Evolutionary conservation across 2,797 vertebrate genomes (phyloP).

Genomic region (Cyprinodon diabolis): DNA sequence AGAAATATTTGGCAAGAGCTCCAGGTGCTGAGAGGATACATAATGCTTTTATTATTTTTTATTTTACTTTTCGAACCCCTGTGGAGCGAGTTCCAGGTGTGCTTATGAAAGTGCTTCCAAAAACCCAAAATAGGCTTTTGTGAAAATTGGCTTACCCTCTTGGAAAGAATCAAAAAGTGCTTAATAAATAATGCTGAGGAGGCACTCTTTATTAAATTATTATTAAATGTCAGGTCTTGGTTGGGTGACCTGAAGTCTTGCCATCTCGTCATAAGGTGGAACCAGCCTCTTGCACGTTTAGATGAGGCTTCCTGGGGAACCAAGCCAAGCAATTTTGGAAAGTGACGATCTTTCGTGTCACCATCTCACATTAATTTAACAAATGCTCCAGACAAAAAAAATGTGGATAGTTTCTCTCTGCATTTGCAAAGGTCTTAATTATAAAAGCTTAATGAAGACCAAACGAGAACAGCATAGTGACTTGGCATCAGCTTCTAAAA

Average conservation of each 20-base stretch:
- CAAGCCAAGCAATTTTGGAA: constrained; percentile 22
- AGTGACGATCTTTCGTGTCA: constrained; percentile 33
- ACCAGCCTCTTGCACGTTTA: constrained; percentile 26
- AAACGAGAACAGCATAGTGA: constrained; percentile 32
- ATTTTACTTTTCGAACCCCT: constrained; percentile 46
- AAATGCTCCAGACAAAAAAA: constrained; percentile 29
- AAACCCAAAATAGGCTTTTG: constrained; percentile 45
- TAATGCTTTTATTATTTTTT: constrained; percentile 51
- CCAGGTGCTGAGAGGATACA: constrained; percentile 44
- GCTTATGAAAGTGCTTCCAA: constrained; percentile 48
- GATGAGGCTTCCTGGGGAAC: constrained; percentile 24
- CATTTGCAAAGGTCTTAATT: constrained; percentile 65
- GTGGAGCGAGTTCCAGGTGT: constrained; percentile 59
- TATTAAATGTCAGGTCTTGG: constrained; percentile 20
- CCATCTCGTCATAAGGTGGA: constrained; percentile 22
- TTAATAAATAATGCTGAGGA: constrained; percentile 48
- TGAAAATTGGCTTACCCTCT: constrained; percentile 23
- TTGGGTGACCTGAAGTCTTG: constrained; percentile 18
- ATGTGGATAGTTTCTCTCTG: constrained; percentile 11
- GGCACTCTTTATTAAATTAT: constrained; percentile 35
- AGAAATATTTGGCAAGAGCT: constrained; percentile 28
- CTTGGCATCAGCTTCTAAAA: constrained; percentile 17
- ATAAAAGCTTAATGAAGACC: constrained; percentile 64
- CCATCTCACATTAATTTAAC: constrained; percentile 22
- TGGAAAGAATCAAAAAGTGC: constrained; percentile 38